phyloP scores from a whole-genome alignment of 2,888 invertebrate species.

The Epinotia brunnichana region DNA sequence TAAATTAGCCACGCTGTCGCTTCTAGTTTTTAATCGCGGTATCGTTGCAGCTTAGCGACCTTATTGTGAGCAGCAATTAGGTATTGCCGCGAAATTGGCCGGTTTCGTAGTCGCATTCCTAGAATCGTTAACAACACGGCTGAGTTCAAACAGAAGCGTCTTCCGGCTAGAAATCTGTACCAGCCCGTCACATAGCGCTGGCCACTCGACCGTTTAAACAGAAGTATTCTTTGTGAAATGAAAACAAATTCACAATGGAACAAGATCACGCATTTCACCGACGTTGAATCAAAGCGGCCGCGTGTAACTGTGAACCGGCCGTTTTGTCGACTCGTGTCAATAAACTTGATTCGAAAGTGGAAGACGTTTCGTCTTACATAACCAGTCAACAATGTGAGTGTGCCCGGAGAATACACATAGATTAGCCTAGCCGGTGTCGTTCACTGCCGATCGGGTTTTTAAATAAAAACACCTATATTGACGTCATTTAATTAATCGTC shows the following conservation, averaged over 20 bases:
- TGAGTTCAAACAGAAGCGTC: slow-evolving; percentile 39
- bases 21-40: slow-evolving; percentile 19
- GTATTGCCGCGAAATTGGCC: slow-evolving; percentile 34
- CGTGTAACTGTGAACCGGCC: slow-evolving; percentile 78
- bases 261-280: slow-evolving; percentile 60
- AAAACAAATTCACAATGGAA: slow-evolving; percentile 52
- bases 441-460: slow-evolving; percentile 24
- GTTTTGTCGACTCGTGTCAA: slow-evolving; percentile 83
- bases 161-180: slow-evolving; percentile 41
- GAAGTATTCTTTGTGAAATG: slow-evolving; percentile 44
- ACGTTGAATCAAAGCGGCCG: slow-evolving; percentile 72
- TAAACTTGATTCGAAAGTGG: slow-evolving; percentile 84
- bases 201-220: slow-evolving; percentile 43
- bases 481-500: slow-evolving; percentile 34
- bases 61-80: slow-evolving; percentile 26
- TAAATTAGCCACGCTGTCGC: slow-evolving; percentile 17
- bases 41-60: slow-evolving; percentile 33
- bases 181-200: slow-evolving; percentile 36
- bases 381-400: slow-evolving; percentile 79
- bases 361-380: slow-evolving; percentile 83
- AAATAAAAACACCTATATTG: slow-evolving; percentile 31
- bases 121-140: slow-evolving; percentile 23
- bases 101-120: slow-evolving; percentile 38
- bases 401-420: slow-evolving; percentile 50
- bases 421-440: slow-evolving; percentile 48